These are phyloP conservation scores for Lagorchestes hirsutus DNA, from an alignment of 2,797 vertebrate genomes.

Conservation along the genomic window DNA sequence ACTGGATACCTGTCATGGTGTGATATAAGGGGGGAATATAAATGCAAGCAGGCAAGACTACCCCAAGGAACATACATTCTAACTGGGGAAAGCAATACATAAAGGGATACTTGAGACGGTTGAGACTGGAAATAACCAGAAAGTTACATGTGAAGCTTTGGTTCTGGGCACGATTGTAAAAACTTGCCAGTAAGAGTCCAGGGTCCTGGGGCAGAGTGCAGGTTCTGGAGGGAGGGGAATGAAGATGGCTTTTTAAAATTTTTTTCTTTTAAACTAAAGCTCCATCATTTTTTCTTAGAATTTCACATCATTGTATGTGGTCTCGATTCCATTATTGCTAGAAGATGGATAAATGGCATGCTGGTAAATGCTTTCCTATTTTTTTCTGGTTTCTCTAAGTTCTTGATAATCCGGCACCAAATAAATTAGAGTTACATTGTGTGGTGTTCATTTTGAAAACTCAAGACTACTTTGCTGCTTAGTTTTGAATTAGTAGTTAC, in stretches of 20 bases:
- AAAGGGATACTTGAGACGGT: background rate
- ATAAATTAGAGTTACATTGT: conserved; percentile 18
- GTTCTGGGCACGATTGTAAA: background rate
- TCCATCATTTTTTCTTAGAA: conserved; percentile 85
- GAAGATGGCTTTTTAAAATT: background rate
- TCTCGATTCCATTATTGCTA: conserved; percentile 97
- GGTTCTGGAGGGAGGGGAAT: background rate
- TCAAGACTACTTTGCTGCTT: conserved; percentile 14
- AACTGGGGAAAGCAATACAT: background rate
- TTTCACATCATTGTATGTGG: conserved; percentile 99
- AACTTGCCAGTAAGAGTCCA: background rate
- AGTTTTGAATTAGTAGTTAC: conserved; percentile 49
- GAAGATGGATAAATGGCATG: conserved; percentile 99
- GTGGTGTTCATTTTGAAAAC: conserved; percentile 40
- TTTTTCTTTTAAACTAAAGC: conserved; percentile 38
- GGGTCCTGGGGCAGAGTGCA: background rate
- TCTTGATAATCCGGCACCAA: conserved; percentile 41
- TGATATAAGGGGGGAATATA: background rate
- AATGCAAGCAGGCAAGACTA: background rate
- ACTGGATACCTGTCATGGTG: background rate
- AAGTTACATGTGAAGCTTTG: background rate
- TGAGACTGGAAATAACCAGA: background rate
- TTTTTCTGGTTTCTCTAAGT: conserved; percentile 9
- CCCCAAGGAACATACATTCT: background rate
- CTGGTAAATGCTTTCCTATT: conserved; percentile 88